Conservation (phyloP, 2,113 vertebrate genomes). For the Odobenus rosmarus region DNA sequence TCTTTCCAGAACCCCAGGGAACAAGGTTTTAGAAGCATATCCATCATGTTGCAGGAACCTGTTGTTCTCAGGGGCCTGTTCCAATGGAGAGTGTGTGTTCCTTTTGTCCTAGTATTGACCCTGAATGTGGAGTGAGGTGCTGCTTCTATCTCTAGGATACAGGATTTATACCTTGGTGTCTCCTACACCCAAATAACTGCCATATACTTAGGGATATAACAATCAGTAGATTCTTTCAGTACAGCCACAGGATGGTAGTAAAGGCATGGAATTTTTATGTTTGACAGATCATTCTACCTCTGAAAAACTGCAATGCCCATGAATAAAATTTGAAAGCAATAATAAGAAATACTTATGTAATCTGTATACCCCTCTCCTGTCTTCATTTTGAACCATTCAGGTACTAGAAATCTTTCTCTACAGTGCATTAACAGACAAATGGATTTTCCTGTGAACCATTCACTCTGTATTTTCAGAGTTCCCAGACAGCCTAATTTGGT, state of each 20-base stretch:
- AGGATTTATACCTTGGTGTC: not conserved
- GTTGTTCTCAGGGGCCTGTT: not conserved
- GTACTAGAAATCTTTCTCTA: not conserved
- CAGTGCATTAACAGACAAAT: not conserved
- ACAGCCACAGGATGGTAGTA: not conserved
- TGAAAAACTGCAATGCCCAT: not conserved
- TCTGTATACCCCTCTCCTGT: not conserved
- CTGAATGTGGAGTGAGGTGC: not conserved
- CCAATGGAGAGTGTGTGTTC: accelerated
- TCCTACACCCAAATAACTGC: not conserved
- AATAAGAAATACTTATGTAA: not conserved
- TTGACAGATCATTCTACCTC: not conserved
- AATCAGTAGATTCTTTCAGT: not conserved
- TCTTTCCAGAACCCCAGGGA: not conserved
- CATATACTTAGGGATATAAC: not conserved
- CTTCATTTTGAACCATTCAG: not conserved
- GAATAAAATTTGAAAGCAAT: not conserved
- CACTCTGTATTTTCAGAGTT: not conserved
- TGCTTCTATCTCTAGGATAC: not conserved
- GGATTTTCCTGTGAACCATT: no score
- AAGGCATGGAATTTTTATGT: not conserved
- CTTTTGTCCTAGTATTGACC: not conserved
- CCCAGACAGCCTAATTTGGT: not conserved
- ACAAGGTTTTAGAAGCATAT: not conserved
- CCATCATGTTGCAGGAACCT: no score